phyloP scores from a whole-genome alignment of 2,113 vertebrate species.

The Sinocyclocheilus rhinocerous region DNA sequence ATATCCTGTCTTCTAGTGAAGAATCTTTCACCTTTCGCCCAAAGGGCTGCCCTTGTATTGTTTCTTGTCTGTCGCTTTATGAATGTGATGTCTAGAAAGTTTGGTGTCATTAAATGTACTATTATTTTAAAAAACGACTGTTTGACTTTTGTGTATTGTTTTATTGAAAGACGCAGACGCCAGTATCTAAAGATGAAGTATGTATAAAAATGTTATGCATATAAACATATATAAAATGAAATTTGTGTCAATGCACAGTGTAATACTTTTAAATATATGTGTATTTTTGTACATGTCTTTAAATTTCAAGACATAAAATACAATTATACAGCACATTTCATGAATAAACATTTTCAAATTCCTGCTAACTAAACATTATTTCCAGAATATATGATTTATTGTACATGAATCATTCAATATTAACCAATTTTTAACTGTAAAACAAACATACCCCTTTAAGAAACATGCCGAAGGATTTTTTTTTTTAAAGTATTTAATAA shows the following conservation, averaged over 20 bases:
- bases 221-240: not conserved
- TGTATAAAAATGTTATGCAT: not conserved
- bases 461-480: not conserved
- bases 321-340: not conserved
- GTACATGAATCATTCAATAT: not conserved
- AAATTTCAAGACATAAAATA: not conserved
- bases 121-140: not conserved
- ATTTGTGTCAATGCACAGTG: not conserved
- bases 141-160: not conserved
- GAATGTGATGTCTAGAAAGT: not conserved
- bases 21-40: constrained; percentile 29
- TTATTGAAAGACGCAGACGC: not conserved
- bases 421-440: no score
- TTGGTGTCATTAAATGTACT: not conserved
- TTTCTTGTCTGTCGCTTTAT: not conserved
- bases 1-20: constrained; percentile 48
- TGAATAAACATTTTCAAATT: not conserved
- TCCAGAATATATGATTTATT: not conserved
- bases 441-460: not conserved
- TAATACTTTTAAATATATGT: no score
- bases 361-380: not conserved
- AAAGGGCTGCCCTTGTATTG: constrained; percentile 21
- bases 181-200: not conserved
- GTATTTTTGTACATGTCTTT: no score
- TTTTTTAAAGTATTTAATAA: constrained; percentile 55